Percentiles rank a stretch among this genome's conserved stretches.
phyloP scores from a whole-genome alignment of 1,140 invertebrate species.

The Pseudoatta argentina region DNA sequence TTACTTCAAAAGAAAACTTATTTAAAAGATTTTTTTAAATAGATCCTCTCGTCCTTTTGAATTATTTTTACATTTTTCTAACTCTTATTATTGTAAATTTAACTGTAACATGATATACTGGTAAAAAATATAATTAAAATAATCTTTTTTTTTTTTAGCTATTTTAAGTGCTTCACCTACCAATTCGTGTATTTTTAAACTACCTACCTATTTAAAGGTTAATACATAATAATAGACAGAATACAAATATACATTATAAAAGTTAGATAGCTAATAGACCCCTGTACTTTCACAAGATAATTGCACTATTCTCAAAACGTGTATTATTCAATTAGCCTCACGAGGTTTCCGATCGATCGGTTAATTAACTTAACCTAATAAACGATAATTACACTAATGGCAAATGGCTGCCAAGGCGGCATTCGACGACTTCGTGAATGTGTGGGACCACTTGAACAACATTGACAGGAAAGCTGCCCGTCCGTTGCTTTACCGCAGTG shows the following conservation, averaged over 20 bases:
- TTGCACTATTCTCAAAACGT: background rate
- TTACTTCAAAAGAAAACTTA: too few species aligned
- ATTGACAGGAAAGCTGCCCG: constrained; percentile 59
- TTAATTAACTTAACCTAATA: constrained; percentile 4
- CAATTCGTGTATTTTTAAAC: too few species aligned
- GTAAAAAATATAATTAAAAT: too few species aligned
- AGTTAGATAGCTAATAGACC: background rate
- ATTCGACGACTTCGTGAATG: constrained; percentile 36
- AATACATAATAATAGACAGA: background rate
- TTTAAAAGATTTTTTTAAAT: too few species aligned
- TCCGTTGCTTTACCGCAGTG: constrained; percentile 72
- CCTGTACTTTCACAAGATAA: background rate
- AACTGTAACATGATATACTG: too few species aligned
- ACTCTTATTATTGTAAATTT: too few species aligned
- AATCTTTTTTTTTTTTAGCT: too few species aligned
- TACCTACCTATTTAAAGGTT: too few species aligned
- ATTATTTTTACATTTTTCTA: too few species aligned
- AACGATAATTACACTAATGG: constrained; percentile 40
- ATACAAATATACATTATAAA: background rate
- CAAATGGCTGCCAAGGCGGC: background rate
- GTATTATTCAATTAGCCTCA: background rate
- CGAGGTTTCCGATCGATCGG: background rate
- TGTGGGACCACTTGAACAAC: constrained; percentile 43
- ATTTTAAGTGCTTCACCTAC: too few species aligned
- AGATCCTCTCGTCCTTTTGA: too few species aligned